phyloP scores from a whole-genome alignment of 2,888 invertebrate genomes.

The Glaucopsyche alexis region DNA sequence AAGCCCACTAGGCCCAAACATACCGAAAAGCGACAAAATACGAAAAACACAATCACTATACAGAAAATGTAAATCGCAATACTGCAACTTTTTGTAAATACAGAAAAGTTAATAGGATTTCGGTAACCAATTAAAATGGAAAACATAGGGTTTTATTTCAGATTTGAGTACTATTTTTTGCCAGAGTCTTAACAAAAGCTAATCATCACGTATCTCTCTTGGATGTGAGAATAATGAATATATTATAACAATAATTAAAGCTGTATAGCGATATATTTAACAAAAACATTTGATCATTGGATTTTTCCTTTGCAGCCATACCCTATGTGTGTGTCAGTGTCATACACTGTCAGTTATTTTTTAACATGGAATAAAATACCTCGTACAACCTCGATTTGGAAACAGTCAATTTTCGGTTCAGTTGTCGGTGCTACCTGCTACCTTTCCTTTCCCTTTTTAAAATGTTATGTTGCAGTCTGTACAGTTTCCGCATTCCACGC shows the following conservation, averaged over 20 bases:
- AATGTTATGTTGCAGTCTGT: not conserved
- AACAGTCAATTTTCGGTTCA: not conserved
- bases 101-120: not conserved
- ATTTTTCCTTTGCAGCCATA: not conserved
- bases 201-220: not conserved
- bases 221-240: not conserved
- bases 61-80: not conserved
- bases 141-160: not conserved
- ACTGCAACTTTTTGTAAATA: not conserved
- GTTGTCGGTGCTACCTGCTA: not conserved
- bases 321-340: not conserved
- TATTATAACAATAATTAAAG: too few species aligned
- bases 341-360: not conserved
- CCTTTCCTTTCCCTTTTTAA: conserved; percentile 1
- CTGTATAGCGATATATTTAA: not conserved
- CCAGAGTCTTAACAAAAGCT: not conserved
- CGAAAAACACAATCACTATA: not conserved
- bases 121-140: not conserved
- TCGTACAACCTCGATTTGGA: not conserved
- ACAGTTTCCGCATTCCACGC: not conserved
- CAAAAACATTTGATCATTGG: not conserved
- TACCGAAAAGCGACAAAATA: not conserved
- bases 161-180: not conserved
- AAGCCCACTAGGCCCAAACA: conserved; percentile 42
- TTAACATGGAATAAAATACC: not conserved